These are phyloP conservation scores for Hirtodrosophila confusa DNA, from an alignment of 2,888 invertebrate species.

Conservation along the genomic window DNA sequence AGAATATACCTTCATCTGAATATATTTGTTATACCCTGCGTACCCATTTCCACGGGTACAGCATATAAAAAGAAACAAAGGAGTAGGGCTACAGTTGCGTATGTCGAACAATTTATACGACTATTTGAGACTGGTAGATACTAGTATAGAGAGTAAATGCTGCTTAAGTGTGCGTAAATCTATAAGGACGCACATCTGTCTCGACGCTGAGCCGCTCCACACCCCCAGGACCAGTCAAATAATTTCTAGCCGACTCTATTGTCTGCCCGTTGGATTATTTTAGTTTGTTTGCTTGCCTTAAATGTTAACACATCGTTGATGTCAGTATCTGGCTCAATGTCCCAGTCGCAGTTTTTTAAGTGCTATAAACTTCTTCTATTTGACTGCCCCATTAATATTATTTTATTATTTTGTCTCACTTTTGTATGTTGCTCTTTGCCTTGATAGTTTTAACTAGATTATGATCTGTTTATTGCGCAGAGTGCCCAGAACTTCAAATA, in stretches of 20 bases:
- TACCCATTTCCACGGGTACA: background rate
- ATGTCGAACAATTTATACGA: conserved; percentile 60
- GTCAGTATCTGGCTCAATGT: conserved; percentile 10
- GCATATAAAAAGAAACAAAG: conserved; percentile 14
- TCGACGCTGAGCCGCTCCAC: conserved; percentile 6
- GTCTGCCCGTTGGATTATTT: conserved; percentile 30
- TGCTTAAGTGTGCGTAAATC: conserved; percentile 72
- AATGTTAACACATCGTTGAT: conserved; percentile 66
- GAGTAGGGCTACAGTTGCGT: conserved; percentile 46
- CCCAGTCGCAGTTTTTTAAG: conserved; percentile 39
- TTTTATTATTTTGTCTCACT: conserved; percentile 23
- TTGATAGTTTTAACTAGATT: conserved; percentile 65
- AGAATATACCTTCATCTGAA: background rate
- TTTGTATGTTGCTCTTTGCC: conserved; percentile 17
- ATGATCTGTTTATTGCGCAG: conserved; percentile 66
- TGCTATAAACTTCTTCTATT: conserved; percentile 47
- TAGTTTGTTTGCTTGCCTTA: conserved; percentile 27
- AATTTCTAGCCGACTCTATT: conserved; percentile 41
- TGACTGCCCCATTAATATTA: background rate
- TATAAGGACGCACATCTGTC: conserved; percentile 48
- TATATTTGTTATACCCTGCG: background rate
- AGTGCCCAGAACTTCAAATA: conserved; percentile 32
- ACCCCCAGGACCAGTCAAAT: conserved; percentile 39
- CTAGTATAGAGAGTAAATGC: conserved; percentile 53
- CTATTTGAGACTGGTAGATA: conserved; percentile 34